Conservation (phyloP, 2,113 vertebrate genomes). For the Gracilinanus agilis region DNA sequence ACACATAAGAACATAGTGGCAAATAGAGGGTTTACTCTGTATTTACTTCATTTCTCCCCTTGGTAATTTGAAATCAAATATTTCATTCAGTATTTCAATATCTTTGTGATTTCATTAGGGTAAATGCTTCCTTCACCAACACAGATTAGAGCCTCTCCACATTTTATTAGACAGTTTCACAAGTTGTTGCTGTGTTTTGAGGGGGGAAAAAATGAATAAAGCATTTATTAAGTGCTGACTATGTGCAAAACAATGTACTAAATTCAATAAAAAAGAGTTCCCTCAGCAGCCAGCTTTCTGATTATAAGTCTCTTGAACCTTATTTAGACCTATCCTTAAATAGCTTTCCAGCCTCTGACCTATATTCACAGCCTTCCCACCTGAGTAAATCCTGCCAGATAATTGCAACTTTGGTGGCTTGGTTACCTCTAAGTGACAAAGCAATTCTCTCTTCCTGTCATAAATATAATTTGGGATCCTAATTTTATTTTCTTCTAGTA, state of each 20-base stretch:
- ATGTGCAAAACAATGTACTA: neutral
- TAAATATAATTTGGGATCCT: neutral
- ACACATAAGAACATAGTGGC: neutral
- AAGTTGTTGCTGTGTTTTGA: neutral
- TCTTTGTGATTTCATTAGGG: neutral
- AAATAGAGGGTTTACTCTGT: neutral
- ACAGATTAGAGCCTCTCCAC: neutral
- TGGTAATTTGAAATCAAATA: conserved; percentile 14
- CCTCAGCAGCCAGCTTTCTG: neutral
- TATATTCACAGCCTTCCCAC: neutral
- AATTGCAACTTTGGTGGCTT: neutral
- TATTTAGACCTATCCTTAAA: neutral
- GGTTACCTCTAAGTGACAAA: neutral
- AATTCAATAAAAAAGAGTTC: neutral
- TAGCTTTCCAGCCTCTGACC: neutral
- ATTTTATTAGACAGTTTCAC: neutral
- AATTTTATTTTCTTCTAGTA: neutral
- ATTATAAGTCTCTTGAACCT: neutral
- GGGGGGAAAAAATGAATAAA: neutral
- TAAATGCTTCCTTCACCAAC: neutral
- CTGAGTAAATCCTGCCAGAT: neutral
- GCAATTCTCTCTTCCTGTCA: neutral
- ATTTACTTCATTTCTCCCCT: neutral
- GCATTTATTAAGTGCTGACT: neutral
- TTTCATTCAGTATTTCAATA: neutral